Evolutionary conservation across 2,888 invertebrate genomes (phyloP).

Genomic region (Mythimna lalbum): DNA sequence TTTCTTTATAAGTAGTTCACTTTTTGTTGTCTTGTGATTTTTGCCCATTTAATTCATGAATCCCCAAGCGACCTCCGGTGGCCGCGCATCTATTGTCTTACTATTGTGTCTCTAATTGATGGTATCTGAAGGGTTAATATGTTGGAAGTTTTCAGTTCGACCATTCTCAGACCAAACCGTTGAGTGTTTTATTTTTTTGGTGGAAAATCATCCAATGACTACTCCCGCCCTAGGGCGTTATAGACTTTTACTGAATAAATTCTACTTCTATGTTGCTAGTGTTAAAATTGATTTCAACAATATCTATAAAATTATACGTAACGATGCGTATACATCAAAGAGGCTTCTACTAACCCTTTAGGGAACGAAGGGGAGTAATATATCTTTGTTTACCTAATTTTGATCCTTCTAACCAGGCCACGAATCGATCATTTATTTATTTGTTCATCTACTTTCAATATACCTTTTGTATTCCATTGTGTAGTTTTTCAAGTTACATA

Average conservation of each 20-base stretch:
- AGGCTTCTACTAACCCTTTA: slow-evolving; percentile 12
- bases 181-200: not conserved
- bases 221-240: too few species aligned
- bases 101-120: too few species aligned
- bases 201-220: not conserved
- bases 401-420: not conserved
- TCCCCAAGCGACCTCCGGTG: too few species aligned
- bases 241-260: too few species aligned
- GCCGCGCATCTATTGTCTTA: too few species aligned
- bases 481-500: not conserved
- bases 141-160: not conserved
- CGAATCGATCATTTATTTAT: slow-evolving; percentile 34
- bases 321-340: slow-evolving; percentile 17
- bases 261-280: too few species aligned
- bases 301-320: slow-evolving; percentile 3
- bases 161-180: not conserved
- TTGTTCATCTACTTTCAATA: slow-evolving; percentile 2
- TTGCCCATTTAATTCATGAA: not conserved
- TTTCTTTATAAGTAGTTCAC: too few species aligned
- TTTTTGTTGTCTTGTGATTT: too few species aligned
- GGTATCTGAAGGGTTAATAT: too few species aligned
- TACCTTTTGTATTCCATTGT: not conserved
- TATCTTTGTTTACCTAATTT: slow-evolving; percentile 40
- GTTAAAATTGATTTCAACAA: slow-evolving; percentile 9
- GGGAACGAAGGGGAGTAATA: slow-evolving; percentile 27